Evolutionary conservation across 92 coral and sea anemone species (phyloP).

Genomic region (Pocillopora meandrina): DNA sequence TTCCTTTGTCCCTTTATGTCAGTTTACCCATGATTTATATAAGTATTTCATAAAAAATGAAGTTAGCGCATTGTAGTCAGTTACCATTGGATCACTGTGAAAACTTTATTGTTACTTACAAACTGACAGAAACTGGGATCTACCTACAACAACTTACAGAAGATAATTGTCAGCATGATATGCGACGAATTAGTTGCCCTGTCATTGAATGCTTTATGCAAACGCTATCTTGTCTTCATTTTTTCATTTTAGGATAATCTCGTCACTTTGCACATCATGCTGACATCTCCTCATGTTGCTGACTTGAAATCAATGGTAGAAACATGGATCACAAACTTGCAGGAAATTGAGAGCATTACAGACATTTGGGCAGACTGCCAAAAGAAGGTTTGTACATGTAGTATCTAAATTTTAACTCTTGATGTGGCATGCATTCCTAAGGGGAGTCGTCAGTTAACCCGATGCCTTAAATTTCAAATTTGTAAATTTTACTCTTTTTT

Average conservation of each 20-base stretch:
- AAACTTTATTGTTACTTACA: no score
- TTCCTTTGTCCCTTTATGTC: no score
- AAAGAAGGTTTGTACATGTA: slow-evolving; percentile 67
- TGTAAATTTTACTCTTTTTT: not conserved
- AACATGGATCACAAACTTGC: slow-evolving; percentile 77
- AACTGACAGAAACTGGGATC: no score
- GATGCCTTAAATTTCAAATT: not conserved
- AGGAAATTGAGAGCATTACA: slow-evolving; percentile 78
- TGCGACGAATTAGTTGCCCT: not conserved
- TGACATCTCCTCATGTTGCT: slow-evolving; percentile 89
- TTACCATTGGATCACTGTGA: no score
- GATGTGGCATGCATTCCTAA: not conserved
- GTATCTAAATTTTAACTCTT: not conserved
- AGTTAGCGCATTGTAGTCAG: no score
- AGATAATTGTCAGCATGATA: no score
- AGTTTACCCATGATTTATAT: no score
- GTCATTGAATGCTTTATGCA: not conserved
- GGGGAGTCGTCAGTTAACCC: not conserved
- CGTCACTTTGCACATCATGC: slow-evolving; percentile 83
- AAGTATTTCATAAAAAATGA: no score
- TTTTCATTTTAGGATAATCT: slow-evolving; percentile 76
- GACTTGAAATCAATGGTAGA: slow-evolving; percentile 90
- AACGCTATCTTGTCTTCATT: not conserved
- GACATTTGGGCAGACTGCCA: slow-evolving; percentile 93
- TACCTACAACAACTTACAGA: no score